Conservation (phyloP, 1,140 invertebrate genomes). For the Drosophila erecta region DNA sequence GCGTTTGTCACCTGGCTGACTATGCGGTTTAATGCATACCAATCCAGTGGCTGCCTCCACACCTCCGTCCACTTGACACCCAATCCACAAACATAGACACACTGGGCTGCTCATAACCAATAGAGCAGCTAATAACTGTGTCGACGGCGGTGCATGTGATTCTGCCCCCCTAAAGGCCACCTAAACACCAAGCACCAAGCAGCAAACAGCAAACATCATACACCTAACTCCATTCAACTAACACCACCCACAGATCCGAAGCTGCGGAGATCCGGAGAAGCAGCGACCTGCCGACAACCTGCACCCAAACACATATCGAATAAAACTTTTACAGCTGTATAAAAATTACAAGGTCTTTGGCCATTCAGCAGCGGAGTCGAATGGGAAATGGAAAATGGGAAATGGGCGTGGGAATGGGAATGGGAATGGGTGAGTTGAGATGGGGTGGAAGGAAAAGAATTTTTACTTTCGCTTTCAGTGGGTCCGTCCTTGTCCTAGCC, state of each 20-base stretch:
- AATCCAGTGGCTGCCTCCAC: not conserved
- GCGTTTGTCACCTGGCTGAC: slow-evolving; percentile 12
- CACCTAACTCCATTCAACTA: slow-evolving; percentile 1
- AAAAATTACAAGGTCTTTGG: slow-evolving; percentile 81
- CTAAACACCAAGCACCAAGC: not conserved
- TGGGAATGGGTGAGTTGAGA: not conserved
- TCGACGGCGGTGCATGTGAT: slow-evolving; percentile 47
- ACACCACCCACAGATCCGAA: not conserved
- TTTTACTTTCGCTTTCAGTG: slow-evolving; percentile 77
- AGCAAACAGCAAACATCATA: not conserved
- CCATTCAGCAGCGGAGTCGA: slow-evolving; percentile 58
- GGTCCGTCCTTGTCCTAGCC: slow-evolving; percentile 61
- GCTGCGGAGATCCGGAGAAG: not conserved
- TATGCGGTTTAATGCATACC: slow-evolving; percentile 36
- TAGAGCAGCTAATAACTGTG: slow-evolving; percentile 74
- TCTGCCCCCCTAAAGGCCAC: not conserved
- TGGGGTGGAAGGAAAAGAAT: slow-evolving; percentile 59
- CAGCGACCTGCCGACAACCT: slow-evolving; percentile 11
- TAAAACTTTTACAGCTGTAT: slow-evolving; percentile 82
- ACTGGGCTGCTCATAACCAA: slow-evolving; percentile 65
- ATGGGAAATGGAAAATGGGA: not conserved
- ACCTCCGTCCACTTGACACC: not conserved
- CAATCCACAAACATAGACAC: slow-evolving; percentile 15
- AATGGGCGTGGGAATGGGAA: not conserved
- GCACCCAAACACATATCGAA: slow-evolving; percentile 77